Conservation (phyloP, 1,140 invertebrate species). For the Polypedilum pembai region DNA sequence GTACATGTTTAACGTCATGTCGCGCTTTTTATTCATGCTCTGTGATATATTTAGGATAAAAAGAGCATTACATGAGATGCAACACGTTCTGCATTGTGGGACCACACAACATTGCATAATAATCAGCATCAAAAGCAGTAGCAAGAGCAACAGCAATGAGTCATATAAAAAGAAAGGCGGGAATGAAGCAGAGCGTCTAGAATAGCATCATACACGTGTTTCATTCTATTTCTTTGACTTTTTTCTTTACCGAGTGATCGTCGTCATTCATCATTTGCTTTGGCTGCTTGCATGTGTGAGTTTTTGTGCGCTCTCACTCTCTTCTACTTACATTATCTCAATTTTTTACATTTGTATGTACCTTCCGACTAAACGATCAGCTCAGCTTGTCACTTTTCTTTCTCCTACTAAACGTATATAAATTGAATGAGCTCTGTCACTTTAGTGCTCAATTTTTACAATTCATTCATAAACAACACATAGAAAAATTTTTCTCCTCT, state of each 20-base stretch:
- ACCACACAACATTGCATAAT: background rate
- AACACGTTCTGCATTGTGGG: background rate
- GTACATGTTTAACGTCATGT: background rate
- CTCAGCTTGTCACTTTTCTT: background rate
- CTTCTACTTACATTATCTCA: too few species aligned
- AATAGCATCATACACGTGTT: background rate
- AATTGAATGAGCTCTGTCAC: background rate
- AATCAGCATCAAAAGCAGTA: background rate
- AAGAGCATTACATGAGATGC: background rate
- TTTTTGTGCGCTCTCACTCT: too few species aligned
- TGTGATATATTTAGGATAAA: background rate
- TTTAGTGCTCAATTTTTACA: constrained; percentile 12
- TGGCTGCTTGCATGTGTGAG: background rate
- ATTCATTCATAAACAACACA: constrained; percentile 13
- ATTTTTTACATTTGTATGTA: too few species aligned
- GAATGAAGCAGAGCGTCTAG: background rate
- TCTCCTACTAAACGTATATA: background rate
- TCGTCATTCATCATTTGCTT: background rate
- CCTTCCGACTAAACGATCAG: too few species aligned
- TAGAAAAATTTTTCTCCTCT: background rate
- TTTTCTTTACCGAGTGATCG: background rate
- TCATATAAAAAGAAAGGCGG: too few species aligned
- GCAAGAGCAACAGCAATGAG: background rate
- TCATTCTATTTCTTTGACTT: background rate
- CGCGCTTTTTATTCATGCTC: background rate